These are phyloP conservation scores for Fopius arisanus DNA, from an alignment of 1,140 invertebrate species.

Conservation along the genomic window DNA sequence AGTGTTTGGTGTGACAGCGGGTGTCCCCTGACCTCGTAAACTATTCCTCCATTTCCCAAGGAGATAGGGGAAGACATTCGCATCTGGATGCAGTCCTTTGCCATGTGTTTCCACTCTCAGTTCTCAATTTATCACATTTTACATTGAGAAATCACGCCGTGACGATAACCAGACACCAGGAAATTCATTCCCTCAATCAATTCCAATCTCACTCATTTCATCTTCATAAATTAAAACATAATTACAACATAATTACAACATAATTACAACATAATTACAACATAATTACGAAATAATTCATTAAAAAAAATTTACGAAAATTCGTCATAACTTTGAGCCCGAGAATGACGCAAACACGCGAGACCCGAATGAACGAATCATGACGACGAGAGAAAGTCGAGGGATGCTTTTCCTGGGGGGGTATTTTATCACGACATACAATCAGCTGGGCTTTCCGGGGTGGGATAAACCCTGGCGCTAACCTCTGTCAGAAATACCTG, in stretches of 20 bases:
- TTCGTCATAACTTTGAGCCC: background rate
- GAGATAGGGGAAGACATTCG: background rate
- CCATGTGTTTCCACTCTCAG: constrained; percentile 27
- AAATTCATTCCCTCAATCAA: too few species aligned
- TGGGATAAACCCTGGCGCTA: constrained; percentile 41
- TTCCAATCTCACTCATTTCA: too few species aligned
- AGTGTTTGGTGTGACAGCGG: constrained; percentile 54
- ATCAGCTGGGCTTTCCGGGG: background rate
- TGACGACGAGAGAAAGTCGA: background rate
- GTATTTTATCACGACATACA: background rate
- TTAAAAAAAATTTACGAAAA: too few species aligned
- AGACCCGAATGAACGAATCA: background rate
- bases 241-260: too few species aligned
- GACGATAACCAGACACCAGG: background rate
- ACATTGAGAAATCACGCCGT: background rate
- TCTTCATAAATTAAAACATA: too few species aligned
- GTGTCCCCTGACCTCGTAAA: constrained; percentile 38
- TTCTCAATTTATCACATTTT: background rate
- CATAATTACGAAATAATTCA: too few species aligned
- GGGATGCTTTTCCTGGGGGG: background rate
- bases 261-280: too few species aligned
- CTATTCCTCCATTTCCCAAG: background rate
- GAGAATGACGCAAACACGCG: background rate
- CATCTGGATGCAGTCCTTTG: constrained; percentile 29
- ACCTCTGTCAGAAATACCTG: constrained; percentile 39